Evolutionary conservation across 2,113 vertebrate species (phyloP), one percentile per base, ranked within the genome.

Genomic region (Solenodon paradoxus): DNA sequence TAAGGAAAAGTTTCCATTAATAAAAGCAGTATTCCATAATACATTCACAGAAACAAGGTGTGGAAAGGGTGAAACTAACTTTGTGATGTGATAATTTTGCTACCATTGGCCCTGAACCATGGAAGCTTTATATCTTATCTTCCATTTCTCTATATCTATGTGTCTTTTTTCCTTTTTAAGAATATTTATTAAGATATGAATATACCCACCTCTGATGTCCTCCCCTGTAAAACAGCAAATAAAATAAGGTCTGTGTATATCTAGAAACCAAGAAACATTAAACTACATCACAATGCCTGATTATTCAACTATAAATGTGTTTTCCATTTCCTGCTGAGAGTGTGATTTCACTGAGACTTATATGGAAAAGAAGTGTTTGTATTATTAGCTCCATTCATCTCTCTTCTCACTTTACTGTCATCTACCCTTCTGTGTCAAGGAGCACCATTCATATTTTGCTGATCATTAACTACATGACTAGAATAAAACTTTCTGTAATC

Each of bases 371-470:
- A 49, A 80, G 12, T 3, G 19, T 7, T 72, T 69, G n/a, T n/a
- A n/a, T n/a, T 51, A 1, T 32, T 13, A 8, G 26, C 32, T 10
- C 7, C 17, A 19, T 83, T 78, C 9, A 26, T 11, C 64, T 45
- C 1, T 1, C n/a, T 40, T 51, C 15, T 49, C 38, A 22, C n/a
- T 3, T 42, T 24, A 32, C 20, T 63, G 38, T 13, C 1, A 30
- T 40, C 4, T n/a, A 17, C 0, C 15, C 15, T 3, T 0, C 3
- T 40, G 13, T 77, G 1, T 35, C 42, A 45, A 10, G 4, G 30
- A 19, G 11, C 4, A 30, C 22, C 28, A 72, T 32, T 66, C 5
- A 1, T 59, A 79, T 74, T 82, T 38, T 63, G 12, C 8, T 24
- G 4, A 55, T 66, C 13, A n/a, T 83, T 49, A 28, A 1, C 2